phyloP scores from a whole-genome alignment of 2,888 invertebrate genomes.

The Tupiocoris notatus region DNA sequence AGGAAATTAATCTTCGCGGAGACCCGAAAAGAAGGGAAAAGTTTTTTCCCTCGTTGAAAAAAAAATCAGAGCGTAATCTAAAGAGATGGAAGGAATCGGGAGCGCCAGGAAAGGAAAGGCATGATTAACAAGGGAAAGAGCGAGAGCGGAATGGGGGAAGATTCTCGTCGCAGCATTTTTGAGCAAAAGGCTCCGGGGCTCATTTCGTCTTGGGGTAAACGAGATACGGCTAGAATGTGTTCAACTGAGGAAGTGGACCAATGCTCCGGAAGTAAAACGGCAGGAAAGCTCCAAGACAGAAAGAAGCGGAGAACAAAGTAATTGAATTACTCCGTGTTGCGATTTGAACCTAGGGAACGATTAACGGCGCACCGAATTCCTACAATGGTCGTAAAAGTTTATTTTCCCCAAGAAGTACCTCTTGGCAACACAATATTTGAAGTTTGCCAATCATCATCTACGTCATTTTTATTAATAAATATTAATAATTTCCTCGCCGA shows the following conservation, averaged over 20 bases:
- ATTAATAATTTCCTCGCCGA: too few relatives aligned
- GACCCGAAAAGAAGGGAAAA: conserved; percentile 25
- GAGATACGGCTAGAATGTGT: background rate
- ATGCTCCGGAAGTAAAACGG: conserved; percentile 38
- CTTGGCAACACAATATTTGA: too few relatives aligned
- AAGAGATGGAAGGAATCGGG: conserved; percentile 9
- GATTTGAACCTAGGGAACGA: conserved; percentile 29
- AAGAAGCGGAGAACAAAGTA: conserved; percentile 2
- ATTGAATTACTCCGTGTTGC: conserved; percentile 37
- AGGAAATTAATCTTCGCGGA: conserved; percentile 39
- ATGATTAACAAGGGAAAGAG: conserved; percentile 37
- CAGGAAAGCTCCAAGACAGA: background rate
- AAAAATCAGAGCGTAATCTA: conserved; percentile 38
- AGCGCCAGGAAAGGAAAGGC: conserved; percentile 9
- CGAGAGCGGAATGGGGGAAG: conserved; percentile 9
- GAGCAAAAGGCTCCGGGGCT: conserved; percentile 26
- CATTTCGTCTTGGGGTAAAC: conserved; percentile 20
- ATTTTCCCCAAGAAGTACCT: too few relatives aligned
- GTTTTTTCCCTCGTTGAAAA: background rate
- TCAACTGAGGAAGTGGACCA: conserved; percentile 24
- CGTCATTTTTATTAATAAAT: too few relatives aligned
- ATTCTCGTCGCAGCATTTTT: conserved; percentile 15
- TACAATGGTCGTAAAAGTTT: conserved; percentile 25
- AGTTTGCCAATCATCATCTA: too few relatives aligned
- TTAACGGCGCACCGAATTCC: background rate